Evolutionary conservation across 2,113 vertebrate species (phyloP).

Genomic region (Datnioides undecimradiatus): DNA sequence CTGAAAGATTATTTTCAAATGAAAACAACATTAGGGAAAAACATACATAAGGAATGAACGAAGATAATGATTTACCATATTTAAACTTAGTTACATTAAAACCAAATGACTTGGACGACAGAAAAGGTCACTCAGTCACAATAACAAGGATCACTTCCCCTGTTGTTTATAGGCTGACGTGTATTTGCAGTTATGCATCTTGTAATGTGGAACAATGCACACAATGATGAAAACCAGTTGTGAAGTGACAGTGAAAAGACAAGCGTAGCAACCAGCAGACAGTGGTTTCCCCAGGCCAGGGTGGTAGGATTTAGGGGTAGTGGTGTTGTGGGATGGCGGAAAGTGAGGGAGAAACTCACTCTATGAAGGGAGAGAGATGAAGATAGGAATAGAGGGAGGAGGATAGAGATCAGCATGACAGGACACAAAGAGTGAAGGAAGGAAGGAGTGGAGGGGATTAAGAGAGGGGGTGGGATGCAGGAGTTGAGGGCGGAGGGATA

Average conservation of each 20-base stretch:
- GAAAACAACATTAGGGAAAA: not conserved
- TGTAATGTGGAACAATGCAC: slow-evolving; percentile 1
- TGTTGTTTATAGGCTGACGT: not conserved
- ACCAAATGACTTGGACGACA: not conserved
- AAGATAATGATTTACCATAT: not conserved
- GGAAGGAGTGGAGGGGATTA: not conserved
- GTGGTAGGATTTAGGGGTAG: slow-evolving; percentile 1
- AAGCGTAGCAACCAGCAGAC: slow-evolving; percentile 17
- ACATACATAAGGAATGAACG: not conserved
- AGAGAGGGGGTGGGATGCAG: slow-evolving; percentile 28
- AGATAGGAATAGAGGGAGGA: not conserved
- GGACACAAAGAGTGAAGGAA: slow-evolving; percentile 1
- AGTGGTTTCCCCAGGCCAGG: slow-evolving; percentile 11
- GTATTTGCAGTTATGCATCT: not conserved
- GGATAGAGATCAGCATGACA: not conserved
- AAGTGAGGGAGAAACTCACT: slow-evolving; percentile 18
- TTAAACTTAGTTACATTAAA: not conserved
- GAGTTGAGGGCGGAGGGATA: slow-evolving; percentile 32
- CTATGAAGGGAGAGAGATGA: not conserved
- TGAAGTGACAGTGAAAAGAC: slow-evolving; percentile 41
- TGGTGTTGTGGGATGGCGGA: slow-evolving; percentile 13
- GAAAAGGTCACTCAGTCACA: slow-evolving; percentile 1
- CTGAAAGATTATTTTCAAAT: not conserved
- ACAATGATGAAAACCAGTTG: slow-evolving; percentile 39
- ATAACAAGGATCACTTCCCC: not conserved